phyloP scores from a whole-genome alignment of 35 echinoderm and acorn worm species.

The Eucidaris tribuloides region DNA sequence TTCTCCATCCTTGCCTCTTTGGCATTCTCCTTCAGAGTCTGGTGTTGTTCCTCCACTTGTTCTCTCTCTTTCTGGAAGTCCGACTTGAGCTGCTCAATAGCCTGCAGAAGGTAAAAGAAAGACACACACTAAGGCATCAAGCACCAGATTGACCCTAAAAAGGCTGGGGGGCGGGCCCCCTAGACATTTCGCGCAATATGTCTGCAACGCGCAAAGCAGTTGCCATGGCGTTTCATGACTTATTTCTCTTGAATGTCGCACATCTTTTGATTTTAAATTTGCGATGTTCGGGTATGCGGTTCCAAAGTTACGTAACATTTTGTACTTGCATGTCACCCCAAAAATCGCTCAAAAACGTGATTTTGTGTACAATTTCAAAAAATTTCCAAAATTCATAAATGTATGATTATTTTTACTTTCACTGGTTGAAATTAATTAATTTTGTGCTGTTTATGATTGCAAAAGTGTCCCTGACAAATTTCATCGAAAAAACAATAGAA shows the following conservation, averaged over 20 bases:
- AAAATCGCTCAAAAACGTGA: too few relatives aligned
- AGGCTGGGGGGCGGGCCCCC: not conserved
- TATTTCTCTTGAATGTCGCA: not conserved
- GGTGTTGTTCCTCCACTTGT: constrained; percentile 69
- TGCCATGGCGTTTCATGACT: not conserved
- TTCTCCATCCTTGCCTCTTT: constrained; percentile 72
- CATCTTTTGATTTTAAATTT: not conserved
- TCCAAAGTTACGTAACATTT: too few relatives aligned
- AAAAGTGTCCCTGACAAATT: too few relatives aligned
- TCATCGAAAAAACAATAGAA: too few relatives aligned
- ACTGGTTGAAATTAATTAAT: too few relatives aligned
- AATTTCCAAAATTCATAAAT: too few relatives aligned
- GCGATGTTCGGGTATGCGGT: not conserved
- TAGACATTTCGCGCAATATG: not conserved
- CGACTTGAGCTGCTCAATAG: constrained; percentile 68
- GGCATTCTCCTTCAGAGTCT: constrained; percentile 56
- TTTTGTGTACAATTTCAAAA: too few relatives aligned
- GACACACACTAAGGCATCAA: too few relatives aligned
- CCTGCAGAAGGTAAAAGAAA: constrained; percentile 35
- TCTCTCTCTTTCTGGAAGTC: constrained; percentile 72
- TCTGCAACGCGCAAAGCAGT: not conserved
- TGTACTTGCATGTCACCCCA: too few relatives aligned
- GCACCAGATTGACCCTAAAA: too few relatives aligned
- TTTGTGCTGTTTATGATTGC: too few relatives aligned
- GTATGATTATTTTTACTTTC: too few relatives aligned